A percentile compares a stretch with the other conserved stretches of the same genome.
These are phyloP conservation scores for Chlorops oryzae DNA, from an alignment of 1,140 invertebrate species.

Conservation along the genomic window DNA sequence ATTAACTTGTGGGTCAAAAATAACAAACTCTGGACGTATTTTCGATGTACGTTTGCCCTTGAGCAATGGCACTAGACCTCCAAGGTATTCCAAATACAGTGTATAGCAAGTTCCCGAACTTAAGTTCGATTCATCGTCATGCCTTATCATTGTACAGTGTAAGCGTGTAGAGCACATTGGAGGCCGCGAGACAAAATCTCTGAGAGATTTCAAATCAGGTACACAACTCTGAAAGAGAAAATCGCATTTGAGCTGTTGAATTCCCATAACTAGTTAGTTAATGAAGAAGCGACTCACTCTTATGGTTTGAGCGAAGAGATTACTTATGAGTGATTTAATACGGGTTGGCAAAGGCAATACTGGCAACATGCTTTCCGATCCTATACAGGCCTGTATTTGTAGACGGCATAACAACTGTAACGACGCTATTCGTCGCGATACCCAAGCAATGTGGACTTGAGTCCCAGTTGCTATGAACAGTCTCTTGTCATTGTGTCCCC, in stretches of 20 bases:
- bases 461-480: constrained; percentile 89
- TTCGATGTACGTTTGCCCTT: constrained; percentile 95
- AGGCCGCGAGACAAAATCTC: constrained; percentile 89
- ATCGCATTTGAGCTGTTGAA: background rate
- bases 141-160: constrained; percentile 94
- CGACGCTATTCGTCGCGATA: constrained; percentile 82
- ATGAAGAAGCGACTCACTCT: constrained; percentile 71
- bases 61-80: constrained; percentile 89
- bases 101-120: constrained; percentile 80
- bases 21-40: constrained; percentile 95
- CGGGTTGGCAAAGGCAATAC: constrained; percentile 77
- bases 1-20: constrained; percentile 87
- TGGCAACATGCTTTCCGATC: constrained; percentile 56
- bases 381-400: constrained; percentile 58
- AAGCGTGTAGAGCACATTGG: constrained; percentile 76
- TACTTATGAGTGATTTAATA: constrained; percentile 74
- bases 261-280: background rate
- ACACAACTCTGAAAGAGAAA: constrained; percentile 71
- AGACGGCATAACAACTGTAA: constrained; percentile 82
- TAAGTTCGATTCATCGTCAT: constrained; percentile 70
- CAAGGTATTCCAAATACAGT: constrained; percentile 92
- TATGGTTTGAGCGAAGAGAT: constrained; percentile 93
- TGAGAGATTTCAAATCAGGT: constrained; percentile 77
- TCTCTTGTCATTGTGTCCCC: constrained; percentile 94
- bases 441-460: constrained; percentile 85